A percentile compares a stretch with the other conserved stretches of the same genome.
Evolutionary conservation across 2,113 vertebrate species (phyloP).

Genomic region (Bettongia penicillata): DNA sequence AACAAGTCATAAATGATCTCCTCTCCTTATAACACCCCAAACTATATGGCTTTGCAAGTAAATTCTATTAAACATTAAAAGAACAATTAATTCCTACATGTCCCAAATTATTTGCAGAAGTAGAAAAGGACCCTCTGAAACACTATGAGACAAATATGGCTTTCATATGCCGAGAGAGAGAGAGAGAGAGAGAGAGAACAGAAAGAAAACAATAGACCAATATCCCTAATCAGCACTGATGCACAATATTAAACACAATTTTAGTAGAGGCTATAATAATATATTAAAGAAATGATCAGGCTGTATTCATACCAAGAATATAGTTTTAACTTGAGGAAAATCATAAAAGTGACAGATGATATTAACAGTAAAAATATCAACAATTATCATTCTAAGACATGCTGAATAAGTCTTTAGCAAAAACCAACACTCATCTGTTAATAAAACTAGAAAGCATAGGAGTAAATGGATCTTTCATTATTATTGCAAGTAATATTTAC

Average conservation of each 20-base stretch:
- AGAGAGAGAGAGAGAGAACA: not conserved
- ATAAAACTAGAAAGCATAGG: not conserved
- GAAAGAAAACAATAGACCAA: not conserved
- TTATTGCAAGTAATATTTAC: no score
- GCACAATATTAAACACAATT: no score
- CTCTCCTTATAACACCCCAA: not conserved
- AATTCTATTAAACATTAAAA: not conserved
- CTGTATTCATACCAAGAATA: no score
- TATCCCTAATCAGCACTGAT: not conserved
- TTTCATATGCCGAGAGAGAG: no score
- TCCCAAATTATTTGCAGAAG: not conserved
- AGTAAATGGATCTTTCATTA: not conserved
- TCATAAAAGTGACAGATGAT: no score
- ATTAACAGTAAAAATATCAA: no score
- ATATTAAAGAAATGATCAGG: no score
- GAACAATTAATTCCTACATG: not conserved
- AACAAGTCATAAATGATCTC: not conserved
- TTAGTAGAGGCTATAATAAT: no score
- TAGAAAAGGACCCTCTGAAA: not conserved
- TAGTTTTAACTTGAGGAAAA: no score
- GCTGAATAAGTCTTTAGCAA: not conserved
- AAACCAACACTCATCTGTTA: not conserved
- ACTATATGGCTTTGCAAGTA: not conserved
- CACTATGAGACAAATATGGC: not conserved
- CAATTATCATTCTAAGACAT: not conserved